A percentile compares a stretch with the other conserved stretches of the same genome.
Evolutionary conservation across 2,888 invertebrate species (phyloP).

Genomic region (Heliconius erato): DNA sequence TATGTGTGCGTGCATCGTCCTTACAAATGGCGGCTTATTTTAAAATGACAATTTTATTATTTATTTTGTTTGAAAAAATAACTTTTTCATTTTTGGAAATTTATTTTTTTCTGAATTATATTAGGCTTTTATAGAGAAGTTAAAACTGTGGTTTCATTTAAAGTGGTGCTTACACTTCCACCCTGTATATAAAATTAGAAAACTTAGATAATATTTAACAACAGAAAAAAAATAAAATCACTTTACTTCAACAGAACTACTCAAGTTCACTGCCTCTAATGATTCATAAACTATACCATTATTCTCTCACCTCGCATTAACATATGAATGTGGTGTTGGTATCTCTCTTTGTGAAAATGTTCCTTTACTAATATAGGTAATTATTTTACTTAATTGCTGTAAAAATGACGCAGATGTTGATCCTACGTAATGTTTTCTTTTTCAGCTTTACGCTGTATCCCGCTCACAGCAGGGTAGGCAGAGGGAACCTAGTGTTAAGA

Average conservation of each 20-base stretch:
- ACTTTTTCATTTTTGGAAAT: no score
- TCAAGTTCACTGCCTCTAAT: constrained; percentile 30
- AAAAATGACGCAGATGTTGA: constrained; percentile 27
- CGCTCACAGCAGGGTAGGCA: no score
- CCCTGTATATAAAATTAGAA: not conserved
- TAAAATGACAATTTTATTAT: no score
- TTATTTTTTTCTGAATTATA: no score
- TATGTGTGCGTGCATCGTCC: no score
- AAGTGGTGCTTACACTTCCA: no score
- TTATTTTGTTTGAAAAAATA: no score
- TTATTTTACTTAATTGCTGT: constrained; percentile 48
- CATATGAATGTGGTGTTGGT: constrained; percentile 50
- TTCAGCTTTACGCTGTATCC: no score
- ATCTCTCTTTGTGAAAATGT: constrained; percentile 45
- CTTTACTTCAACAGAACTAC: not conserved
- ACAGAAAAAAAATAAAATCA: not conserved
- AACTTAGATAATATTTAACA: not conserved
- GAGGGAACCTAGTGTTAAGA: no score
- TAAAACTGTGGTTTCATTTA: no score
- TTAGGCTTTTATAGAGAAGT: no score
- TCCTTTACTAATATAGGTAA: constrained; percentile 48
- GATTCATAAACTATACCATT: constrained; percentile 36
- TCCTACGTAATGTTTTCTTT: not conserved
- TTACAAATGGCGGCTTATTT: no score
- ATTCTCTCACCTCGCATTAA: constrained; percentile 43